phyloP scores from a whole-genome alignment of 2,113 vertebrate genomes.

The Percina caprodes region DNA sequence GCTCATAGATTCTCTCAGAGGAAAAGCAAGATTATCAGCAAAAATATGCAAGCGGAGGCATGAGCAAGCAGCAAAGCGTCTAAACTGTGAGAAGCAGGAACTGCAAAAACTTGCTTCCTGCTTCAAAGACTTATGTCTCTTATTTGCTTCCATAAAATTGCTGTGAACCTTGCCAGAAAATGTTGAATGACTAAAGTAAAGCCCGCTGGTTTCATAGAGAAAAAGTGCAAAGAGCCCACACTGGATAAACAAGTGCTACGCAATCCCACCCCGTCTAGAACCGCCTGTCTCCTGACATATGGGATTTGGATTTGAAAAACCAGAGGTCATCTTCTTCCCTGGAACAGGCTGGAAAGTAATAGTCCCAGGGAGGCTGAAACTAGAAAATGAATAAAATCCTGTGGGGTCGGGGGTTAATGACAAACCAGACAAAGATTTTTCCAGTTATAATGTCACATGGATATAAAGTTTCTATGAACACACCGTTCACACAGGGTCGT shows the following conservation, averaged over 20 bases:
- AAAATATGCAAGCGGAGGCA: too few relatives aligned
- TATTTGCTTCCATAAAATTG: too few relatives aligned
- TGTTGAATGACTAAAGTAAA: neutral
- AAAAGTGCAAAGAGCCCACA: neutral
- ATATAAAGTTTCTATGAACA: slow-evolving; percentile 53
- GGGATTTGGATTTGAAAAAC: slow-evolving; percentile 9
- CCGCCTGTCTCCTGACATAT: slow-evolving; percentile 1
- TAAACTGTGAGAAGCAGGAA: too few relatives aligned
- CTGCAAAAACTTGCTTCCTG: too few relatives aligned
- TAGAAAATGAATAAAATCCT: slow-evolving; percentile 22
- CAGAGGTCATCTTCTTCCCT: slow-evolving; percentile 18
- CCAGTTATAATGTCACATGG: slow-evolving; percentile 35
- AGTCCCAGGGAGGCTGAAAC: neutral
- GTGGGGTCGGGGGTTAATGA: neutral
- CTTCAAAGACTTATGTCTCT: too few relatives aligned
- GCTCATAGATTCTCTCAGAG: too few relatives aligned
- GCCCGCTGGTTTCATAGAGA: neutral
- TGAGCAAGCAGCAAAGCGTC: too few relatives aligned
- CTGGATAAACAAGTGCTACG: neutral
- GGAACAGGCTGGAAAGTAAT: slow-evolving; percentile 33
- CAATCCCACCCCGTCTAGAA: neutral
- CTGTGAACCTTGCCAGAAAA: neutral
- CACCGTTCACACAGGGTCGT: slow-evolving; percentile 11
- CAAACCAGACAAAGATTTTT: neutral
- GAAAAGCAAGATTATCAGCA: too few relatives aligned